Base-by-base conservation (phyloP, 2,113 vertebrate species). In the Falco punctatus region DNA sequence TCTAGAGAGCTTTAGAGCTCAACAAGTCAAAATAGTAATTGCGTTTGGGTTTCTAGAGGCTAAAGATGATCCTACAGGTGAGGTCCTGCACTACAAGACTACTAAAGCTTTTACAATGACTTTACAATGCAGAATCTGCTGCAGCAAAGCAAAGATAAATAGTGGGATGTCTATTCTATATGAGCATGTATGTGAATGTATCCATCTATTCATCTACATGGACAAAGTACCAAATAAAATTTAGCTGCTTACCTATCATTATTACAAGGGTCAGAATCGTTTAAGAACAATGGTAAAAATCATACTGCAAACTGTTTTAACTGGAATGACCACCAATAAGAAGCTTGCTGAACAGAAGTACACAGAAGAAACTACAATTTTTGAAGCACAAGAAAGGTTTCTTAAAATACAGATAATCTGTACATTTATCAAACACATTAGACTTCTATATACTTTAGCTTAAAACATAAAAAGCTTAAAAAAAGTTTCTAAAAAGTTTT, bases 71-170 rank as follows among this genome's bases (percentile, higher is more conserved):
- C 55, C 90, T 77, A 73, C 64, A 80, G 13, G 51, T 81, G 66
- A 95, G 74, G 51, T 40, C 64, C 78, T 28, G n/a, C 38, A 38
- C 82, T 81, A 48, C n/a, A 86, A 77, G 42, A 67, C 35, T 38
- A 71, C 75, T 72, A 73, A 94, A 88, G 27, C 64, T 95, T 95
- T 87, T 87, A 57, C 32, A 59, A 28, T 28, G 23, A 72, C 64
- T 81, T 92, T 38, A 42, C 23, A n/a, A 81, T 38, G 44, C 46
- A 88, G 44, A 91, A 40, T 89, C 51, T 95, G 70, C 82, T 91
- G 57, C 61, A 83, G 91, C 52, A 94, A 96, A 77, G 42, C 13
- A 33, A 59, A 20, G 35, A 80, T 65, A 92, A 95, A 93, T 92
- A 92, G 61, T 18, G 21, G 38, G 21, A 88, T 71, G 49, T 42